Evolutionary conservation across 1,140 invertebrate genomes (phyloP).

Genomic region (Papilio machaon): DNA sequence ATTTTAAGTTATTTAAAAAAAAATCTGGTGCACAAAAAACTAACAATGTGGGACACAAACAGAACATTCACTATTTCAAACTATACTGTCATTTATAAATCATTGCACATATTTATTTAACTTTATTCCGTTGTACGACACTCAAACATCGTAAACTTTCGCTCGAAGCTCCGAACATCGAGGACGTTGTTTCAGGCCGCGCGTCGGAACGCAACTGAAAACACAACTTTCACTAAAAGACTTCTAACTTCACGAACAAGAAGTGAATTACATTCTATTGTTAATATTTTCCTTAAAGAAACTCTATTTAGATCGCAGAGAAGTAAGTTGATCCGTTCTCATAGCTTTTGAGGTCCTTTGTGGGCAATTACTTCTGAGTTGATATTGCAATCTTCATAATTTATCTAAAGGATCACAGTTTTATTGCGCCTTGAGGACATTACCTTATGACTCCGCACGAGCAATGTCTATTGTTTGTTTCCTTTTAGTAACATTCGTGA

Average conservation of each 20-base stretch:
- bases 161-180: not conserved
- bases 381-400: not conserved
- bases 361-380: not conserved
- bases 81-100: not conserved
- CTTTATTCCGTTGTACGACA: not conserved
- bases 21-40: not conserved
- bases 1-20: no score
- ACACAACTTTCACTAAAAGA: conserved; percentile 11
- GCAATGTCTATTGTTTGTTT: not conserved
- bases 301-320: not conserved
- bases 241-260: not conserved
- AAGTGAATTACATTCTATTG: conserved; percentile 1
- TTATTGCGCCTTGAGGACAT: not conserved
- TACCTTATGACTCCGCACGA: not conserved
- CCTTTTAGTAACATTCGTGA: not conserved
- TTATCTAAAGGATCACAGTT: not conserved
- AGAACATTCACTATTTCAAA: not conserved
- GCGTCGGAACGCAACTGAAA: conserved; percentile 25
- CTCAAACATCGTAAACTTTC: conserved; percentile 25
- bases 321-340: not conserved
- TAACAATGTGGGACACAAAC: not conserved
- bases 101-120: not conserved
- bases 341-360: not conserved
- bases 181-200: not conserved
- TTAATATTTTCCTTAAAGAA: not conserved